Base-by-base conservation (phyloP, 2,797 vertebrate genomes). In the Gambusia yucatana region DNA sequence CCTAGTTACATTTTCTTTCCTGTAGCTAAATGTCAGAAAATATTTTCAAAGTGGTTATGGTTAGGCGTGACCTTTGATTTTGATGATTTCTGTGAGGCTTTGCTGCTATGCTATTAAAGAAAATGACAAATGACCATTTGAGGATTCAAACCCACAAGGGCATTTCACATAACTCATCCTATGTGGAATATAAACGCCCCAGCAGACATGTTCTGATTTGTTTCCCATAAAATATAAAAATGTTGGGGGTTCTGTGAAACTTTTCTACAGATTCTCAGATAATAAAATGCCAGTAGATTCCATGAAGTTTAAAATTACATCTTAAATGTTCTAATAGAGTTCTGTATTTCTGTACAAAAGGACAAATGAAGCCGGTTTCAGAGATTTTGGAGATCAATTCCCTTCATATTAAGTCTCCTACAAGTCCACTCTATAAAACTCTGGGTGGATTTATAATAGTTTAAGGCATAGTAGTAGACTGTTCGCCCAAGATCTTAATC, bases 41-140 rank as follows among this genome's bases (percentile, higher is more conserved):
- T 30, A 17, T 70, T 33, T 59, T 65, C 33, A 9, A 71, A 61
- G 4, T 5, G 28, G 20, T 41, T 63, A 22, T 44, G 6, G 36
- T 28, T 28, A 44, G 30, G 3, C 14, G n/a, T 43, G 43, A 72
- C 39, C 16, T 65, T 72, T 7, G 47, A 30, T 67, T 71, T 28
- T 47, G n/a, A 67, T 47, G 20, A 63, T 47, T 79, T 17, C 63
- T 46, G 0, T 17, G 1, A 63, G 72, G 10, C 17, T 20, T 65
- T 36, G 6, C 3, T 67, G 47, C n/a, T 48, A 33, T 39, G 46
- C 30, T 44, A 20, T 50, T 71, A 30, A 63, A 46, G n/a, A 70
- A 48, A n/a, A 75, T 47, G 43, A 55, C 48, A 61, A 63, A 71
- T 39, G 47, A 44, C 73, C 44, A 70, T 47, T 43, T 14, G 25